These are phyloP conservation scores for Sinosuthora webbiana DNA, from an alignment of 2,113 vertebrate species.

Conservation along the genomic window DNA sequence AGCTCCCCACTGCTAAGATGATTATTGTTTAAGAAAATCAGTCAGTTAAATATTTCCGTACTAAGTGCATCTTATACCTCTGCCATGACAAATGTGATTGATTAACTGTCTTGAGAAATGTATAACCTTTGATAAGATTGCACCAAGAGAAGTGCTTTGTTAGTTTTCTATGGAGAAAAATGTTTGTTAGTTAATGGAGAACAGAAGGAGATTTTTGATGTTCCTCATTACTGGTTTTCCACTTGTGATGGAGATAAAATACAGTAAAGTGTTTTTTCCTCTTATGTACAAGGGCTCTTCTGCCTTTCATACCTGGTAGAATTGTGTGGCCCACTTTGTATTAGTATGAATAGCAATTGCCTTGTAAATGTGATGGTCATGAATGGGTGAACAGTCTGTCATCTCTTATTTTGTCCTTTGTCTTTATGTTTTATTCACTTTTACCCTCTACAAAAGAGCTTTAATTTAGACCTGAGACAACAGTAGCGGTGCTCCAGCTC, in stretches of 20 bases:
- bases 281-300: slow-evolving; percentile 23
- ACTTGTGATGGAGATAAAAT: slow-evolving; percentile 29
- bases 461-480: slow-evolving; percentile 18
- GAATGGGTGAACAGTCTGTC: slow-evolving; percentile 8
- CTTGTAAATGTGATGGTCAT: neutral
- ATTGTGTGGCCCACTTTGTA: slow-evolving; percentile 20
- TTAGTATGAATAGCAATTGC: slow-evolving; percentile 15
- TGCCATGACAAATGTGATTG: neutral
- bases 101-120: neutral
- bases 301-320: slow-evolving; percentile 27
- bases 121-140: neutral
- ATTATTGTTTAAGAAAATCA: neutral
- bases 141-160: neutral
- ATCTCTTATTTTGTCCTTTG: slow-evolving; percentile 23
- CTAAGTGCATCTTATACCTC: neutral
- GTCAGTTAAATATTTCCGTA: neutral
- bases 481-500: neutral
- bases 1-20: neutral
- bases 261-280: slow-evolving; percentile 43
- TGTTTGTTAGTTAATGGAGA: neutral
- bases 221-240: neutral
- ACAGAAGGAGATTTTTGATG: neutral
- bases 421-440: slow-evolving; percentile 48
- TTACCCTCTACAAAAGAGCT: neutral
- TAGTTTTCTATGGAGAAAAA: neutral